phyloP scores from a whole-genome alignment of 2,797 vertebrate genomes.

The Chelidonichthys spinosus region DNA sequence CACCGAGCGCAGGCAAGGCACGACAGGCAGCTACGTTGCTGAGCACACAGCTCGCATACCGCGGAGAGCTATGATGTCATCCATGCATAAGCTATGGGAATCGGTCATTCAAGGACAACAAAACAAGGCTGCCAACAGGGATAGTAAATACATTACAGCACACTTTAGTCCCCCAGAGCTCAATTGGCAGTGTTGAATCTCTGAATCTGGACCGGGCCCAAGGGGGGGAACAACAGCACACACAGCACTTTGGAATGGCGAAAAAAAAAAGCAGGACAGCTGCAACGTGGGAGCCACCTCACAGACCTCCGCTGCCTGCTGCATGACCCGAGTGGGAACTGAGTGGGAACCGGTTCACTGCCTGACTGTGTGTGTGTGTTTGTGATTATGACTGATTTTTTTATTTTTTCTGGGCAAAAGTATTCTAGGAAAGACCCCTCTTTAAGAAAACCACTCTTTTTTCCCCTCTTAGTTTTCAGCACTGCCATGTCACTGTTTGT shows the following conservation, averaged over 20 bases:
- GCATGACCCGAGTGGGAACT: constrained; percentile 77
- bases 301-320: constrained; percentile 67
- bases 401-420: constrained; percentile 45
- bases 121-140: constrained; percentile 67
- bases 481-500: constrained; percentile 37
- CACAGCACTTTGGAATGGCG: constrained; percentile 61
- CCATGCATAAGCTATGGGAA: constrained; percentile 56
- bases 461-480: constrained; percentile 39
- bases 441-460: constrained; percentile 37
- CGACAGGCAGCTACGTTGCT: constrained; percentile 37
- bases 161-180: constrained; percentile 73
- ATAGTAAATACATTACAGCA: constrained; percentile 83
- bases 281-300: constrained; percentile 78
- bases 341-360: constrained; percentile 58
- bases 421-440: constrained; percentile 45
- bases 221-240: constrained; percentile 72
- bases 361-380: constrained; percentile 45
- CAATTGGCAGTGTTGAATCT: constrained; percentile 70
- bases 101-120: constrained; percentile 79
- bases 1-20: constrained; percentile 38
- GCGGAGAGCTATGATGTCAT: constrained; percentile 74
- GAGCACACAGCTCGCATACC: constrained; percentile 63
- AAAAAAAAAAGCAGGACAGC: constrained; percentile 69
- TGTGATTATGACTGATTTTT: constrained; percentile 52
- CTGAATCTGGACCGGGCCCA: constrained; percentile 73